A percentile compares a stretch with the other conserved stretches of the same genome.
Conservation (phyloP, 2,113 vertebrate genomes). For the Talpa occidentalis region DNA sequence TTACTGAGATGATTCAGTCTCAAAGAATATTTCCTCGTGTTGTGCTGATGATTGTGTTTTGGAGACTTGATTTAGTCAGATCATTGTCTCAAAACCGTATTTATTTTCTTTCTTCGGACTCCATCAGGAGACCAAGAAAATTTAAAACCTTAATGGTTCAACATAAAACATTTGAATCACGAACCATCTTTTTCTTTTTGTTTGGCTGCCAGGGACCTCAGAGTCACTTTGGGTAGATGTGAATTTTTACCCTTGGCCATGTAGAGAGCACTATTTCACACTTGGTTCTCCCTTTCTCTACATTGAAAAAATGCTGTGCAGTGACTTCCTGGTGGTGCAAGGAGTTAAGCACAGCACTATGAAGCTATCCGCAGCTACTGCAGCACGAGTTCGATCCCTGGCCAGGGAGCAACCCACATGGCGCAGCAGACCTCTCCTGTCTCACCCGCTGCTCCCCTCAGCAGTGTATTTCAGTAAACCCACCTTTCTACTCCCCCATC, state of each 20-base stretch:
- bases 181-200: conserved; percentile 60
- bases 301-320: too few relatives aligned
- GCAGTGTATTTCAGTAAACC: too few relatives aligned
- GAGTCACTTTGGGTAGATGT: not conserved
- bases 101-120: conserved; percentile 69
- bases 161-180: conserved; percentile 66
- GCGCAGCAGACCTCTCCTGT: too few relatives aligned
- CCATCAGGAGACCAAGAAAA: conserved; percentile 60
- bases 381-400: too few relatives aligned
- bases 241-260: conserved; percentile 5
- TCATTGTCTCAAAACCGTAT: conserved; percentile 74
- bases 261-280: not conserved
- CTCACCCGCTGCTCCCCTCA: too few relatives aligned
- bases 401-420: too few relatives aligned
- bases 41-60: conserved; percentile 67
- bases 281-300: not conserved
- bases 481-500: too few relatives aligned
- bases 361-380: too few relatives aligned
- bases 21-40: conserved; percentile 59
- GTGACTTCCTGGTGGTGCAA: too few relatives aligned
- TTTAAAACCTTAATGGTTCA: conserved; percentile 55
- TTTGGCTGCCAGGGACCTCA: conserved; percentile 42
- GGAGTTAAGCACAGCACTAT: too few relatives aligned
- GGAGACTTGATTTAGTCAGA: conserved; percentile 71
- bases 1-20: conserved; percentile 71